phyloP scores from a whole-genome alignment of 2,888 invertebrate species.

The Ochropleura plecta region DNA sequence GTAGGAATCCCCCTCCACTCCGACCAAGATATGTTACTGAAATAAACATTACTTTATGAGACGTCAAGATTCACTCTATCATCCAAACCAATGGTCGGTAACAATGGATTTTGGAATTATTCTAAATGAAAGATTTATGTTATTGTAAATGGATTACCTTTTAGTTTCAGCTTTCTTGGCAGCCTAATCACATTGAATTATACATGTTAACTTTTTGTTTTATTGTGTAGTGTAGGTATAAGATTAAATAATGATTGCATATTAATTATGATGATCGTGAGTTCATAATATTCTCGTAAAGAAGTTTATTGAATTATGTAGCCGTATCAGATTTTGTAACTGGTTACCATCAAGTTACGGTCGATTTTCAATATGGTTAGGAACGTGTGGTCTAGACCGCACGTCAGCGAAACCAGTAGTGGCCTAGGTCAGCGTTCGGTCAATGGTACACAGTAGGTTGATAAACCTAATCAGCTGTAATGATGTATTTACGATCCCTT shows the following conservation, averaged over 20 bases:
- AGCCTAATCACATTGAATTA: background rate
- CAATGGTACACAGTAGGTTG: background rate
- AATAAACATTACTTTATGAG: slow-evolving; percentile 45
- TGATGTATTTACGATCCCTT: background rate
- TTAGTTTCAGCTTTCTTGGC: slow-evolving; percentile 12
- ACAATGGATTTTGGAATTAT: slow-evolving; percentile 30
- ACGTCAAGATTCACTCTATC: slow-evolving; percentile 16
- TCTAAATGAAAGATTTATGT: slow-evolving; percentile 39
- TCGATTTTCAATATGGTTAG: background rate
- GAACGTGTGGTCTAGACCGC: background rate
- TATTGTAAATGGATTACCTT: slow-evolving; percentile 12
- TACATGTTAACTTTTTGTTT: slow-evolving; percentile 19
- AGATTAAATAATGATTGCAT: too few relatives aligned
- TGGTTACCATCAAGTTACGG: background rate
- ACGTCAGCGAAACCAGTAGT: background rate
- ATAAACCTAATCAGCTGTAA: background rate
- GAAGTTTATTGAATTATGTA: background rate
- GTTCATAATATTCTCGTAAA: too few relatives aligned
- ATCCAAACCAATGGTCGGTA: slow-evolving; percentile 21
- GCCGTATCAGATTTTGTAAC: background rate
- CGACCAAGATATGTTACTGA: slow-evolving; percentile 27
- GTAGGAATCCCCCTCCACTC: background rate
- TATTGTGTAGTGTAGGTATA: background rate
- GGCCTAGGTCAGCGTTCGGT: background rate
- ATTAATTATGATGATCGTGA: too few relatives aligned